phyloP scores from a whole-genome alignment of 92 coral and sea anemone species.

The Porites rus region DNA sequence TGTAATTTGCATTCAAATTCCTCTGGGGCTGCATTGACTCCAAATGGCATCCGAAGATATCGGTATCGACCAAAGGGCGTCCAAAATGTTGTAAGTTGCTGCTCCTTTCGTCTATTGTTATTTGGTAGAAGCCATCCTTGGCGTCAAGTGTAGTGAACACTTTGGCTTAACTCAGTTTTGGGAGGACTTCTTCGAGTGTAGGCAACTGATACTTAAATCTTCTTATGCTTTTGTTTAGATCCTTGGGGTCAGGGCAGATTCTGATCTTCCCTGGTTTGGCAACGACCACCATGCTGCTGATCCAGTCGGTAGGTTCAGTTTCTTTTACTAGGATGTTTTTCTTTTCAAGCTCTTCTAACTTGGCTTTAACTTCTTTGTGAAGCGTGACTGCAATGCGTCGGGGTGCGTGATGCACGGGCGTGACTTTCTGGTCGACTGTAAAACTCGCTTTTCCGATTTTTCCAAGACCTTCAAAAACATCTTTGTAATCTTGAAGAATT shows the following conservation, averaged over 20 bases:
- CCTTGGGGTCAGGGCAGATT: slow-evolving; percentile 64
- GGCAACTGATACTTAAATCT: slow-evolving; percentile 46
- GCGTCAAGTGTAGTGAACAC: not conserved
- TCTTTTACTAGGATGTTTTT: slow-evolving; percentile 51
- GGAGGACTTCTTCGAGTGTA: not conserved
- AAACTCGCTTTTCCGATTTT: slow-evolving; percentile 28
- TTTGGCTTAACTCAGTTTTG: not conserved
- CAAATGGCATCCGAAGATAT: slow-evolving; percentile 47
- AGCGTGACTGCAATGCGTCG: slow-evolving; percentile 46
- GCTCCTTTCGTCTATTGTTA: slow-evolving; percentile 19
- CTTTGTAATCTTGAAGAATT: too few species aligned
- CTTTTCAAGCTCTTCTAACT: slow-evolving; percentile 59
- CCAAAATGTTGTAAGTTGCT: slow-evolving; percentile 45
- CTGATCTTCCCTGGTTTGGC: slow-evolving; percentile 72
- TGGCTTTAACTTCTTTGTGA: slow-evolving; percentile 61
- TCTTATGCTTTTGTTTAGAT: slow-evolving; percentile 10
- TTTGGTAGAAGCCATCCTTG: slow-evolving; percentile 26
- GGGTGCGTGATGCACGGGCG: slow-evolving; percentile 54
- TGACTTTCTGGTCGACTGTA: slow-evolving; percentile 29
- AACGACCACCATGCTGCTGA: slow-evolving; percentile 32
- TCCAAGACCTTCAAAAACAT: too few species aligned
- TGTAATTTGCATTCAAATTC: slow-evolving; percentile 67
- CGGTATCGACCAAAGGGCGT: slow-evolving; percentile 38
- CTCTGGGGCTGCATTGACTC: slow-evolving; percentile 50
- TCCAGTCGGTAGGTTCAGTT: slow-evolving; percentile 21